Evolutionary conservation across 2,797 vertebrate genomes (phyloP), one percentile per base, ranked within the genome.

Genomic region (Gallinago nigripennis): DNA sequence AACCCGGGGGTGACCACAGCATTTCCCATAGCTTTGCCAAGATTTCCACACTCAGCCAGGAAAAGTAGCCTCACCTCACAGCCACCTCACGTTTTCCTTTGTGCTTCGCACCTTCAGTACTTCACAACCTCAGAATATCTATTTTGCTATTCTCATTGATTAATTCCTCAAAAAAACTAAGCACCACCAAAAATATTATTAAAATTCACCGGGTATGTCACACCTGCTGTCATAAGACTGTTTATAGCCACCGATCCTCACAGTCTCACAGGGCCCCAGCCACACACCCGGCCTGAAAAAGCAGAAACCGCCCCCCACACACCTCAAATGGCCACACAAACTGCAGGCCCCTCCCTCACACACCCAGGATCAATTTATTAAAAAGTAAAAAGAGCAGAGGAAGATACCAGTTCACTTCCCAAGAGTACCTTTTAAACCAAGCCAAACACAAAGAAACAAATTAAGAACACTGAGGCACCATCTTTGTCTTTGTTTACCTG

Each of bases 291-390:
- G 10, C 16, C 51, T 3, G 7, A 6, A 37, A 14, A 9, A 0
- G 0, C n/a, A 20, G 2, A 0, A 4, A 3, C 6, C 1, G 0
- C 3, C 16, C 11, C 10, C 12, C 6, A 0, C 1, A 0, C 0
- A 0, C 18, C 46, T 12, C 50, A 2, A 1, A 6, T 0, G 1
- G 24, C 31, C 39, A 5, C 31, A 0, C 25, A 3, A 5, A 16
- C 15, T 1, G 5, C 1, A 0, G 4, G 20, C 0, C 16, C 6
- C 41, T 51, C 27, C 57, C 11, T 50, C 16, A 21, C 14, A 7
- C 23, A 37, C 37, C 35, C 5, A 0, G 0, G 10, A 9, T 4
- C 0, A 9, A 1, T 0, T 15, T 2, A 20, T 12, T 30, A 7
- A 27, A 41, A 56, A 19, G 2, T 13, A 61, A 72, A 76, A 27